Base-by-base conservation (phyloP, 1,140 invertebrate genomes). In the Drosophila setifemur region DNA sequence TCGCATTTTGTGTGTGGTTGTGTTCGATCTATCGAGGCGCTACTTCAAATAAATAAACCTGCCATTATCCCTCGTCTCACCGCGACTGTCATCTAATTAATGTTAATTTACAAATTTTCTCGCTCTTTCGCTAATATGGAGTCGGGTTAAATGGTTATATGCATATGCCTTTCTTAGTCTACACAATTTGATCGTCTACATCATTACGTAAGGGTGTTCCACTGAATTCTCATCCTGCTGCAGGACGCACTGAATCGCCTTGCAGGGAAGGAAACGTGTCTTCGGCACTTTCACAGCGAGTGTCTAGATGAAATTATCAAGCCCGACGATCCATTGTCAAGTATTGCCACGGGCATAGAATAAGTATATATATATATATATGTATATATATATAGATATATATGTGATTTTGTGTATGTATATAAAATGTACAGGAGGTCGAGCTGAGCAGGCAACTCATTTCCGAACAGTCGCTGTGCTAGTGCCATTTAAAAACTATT, bases 141-240 rank as follows among this genome's bases (percentile, higher is more conserved):
- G 42, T 73, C 44, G 53, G 49, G 60, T 66, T 63, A 81, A 67
- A 57, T 49, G 47, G 35, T 54, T 71, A 67, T 73, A 61, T 73
- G 48, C 47, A 55, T 82, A 82, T 85, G 79, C 70, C 50, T 49
- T 61, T 82, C 54, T 82, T 86, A 68, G 43, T 39, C 79, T 85
- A 86, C 21, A 72, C 47, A 86, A 85, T 86, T 85, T 86, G 79
- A 86, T 85, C 79, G 81, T 79, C 79, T 86, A 79, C 73, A 66
- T 78, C 54, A 61, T 75, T 64, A 68, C 58, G 73, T 76, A 64
- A 77, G n/a, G n/a, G 69, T 69, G 48, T 71, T 48, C 63, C 6
- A 23, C 19, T 23, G 23, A 14, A 19, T 29, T 19, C 42, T 25
- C 23, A 18, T 42, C 3, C 19, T 8, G 2, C 35, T 12, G 6